Evolutionary conservation across 2,888 invertebrate genomes (phyloP).

Genomic region (Phasia obesa): DNA sequence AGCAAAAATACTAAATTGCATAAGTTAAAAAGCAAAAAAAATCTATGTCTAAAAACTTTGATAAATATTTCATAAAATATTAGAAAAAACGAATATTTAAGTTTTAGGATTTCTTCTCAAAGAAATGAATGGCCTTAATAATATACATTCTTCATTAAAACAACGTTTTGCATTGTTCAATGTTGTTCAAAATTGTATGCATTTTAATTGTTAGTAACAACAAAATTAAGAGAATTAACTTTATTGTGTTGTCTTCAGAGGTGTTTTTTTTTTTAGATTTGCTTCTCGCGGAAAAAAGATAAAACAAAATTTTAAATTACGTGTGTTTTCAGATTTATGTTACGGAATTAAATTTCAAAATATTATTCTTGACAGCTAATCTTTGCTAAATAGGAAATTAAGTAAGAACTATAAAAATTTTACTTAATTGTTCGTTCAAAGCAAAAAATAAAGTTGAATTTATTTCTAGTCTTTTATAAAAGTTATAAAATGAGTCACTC

Average conservation of each 20-base stretch:
- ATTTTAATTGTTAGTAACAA: constrained; percentile 45
- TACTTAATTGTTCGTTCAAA: constrained; percentile 32
- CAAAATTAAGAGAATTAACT: constrained; percentile 29
- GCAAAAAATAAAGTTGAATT: not conserved
- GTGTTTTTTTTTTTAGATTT: not conserved
- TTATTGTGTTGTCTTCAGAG: constrained; percentile 9
- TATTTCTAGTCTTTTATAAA: not conserved
- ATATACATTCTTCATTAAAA: not conserved
- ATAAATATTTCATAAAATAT: not conserved
- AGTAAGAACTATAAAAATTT: constrained; percentile 30
- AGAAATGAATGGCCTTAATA: constrained; percentile 19
- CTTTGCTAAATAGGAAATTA: constrained; percentile 49
- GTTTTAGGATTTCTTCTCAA: not conserved
- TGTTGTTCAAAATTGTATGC: constrained; percentile 31
- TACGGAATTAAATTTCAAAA: constrained; percentile 45
- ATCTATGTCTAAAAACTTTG: no score
- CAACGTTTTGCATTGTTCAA: constrained; percentile 35
- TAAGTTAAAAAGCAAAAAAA: no score
- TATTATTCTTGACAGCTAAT: constrained; percentile 50
- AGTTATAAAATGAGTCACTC: constrained; percentile 11
- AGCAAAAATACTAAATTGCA: no score
- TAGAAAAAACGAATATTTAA: not conserved
- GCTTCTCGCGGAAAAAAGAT: not conserved
- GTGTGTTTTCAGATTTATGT: constrained; percentile 7
- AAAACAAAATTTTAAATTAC: constrained; percentile 11